Base-by-base conservation (phyloP, 2,888 invertebrate species). In the Leptogaster cylindrica region DNA sequence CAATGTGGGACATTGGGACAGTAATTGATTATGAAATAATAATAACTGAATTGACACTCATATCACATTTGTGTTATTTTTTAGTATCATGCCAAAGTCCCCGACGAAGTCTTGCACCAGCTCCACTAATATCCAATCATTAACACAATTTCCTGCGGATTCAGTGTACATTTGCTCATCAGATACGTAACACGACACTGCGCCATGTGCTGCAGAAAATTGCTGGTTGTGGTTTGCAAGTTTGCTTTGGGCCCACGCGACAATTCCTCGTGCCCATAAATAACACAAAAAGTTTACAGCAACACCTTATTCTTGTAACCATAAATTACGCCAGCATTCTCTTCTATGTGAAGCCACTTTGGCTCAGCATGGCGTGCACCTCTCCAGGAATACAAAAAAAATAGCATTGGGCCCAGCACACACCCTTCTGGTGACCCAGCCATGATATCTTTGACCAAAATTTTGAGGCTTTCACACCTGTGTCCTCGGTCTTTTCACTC, bases 401-500 rank as follows among this genome's bases (percentile, higher is more conserved):
- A n/a, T 27, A 7, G 12, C 28, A 8, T 51, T 10, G 12, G 18
- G 28, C 12, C 25, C 31, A 23, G 20, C 23, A 39, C 55, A 39
- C 39, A 25, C 39, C 39, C 39, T 55, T 23, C 33, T 55, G 0
- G 23, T 36, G 25, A 55, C 55, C 55, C 18, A 23, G 10, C 55
- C 18, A 14, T 36, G 23, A 12, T 18, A n/a, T 23, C 33, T 55
- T 20, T 55, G 14, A 10, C 36, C 23, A 20, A 55, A 20, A 41
- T 7, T 55, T 36, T 31, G 14, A 55, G 14, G 23, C 39, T 55
- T 55, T 55, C 55, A 55, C 55, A 55, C 55, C 55, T 55, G 55
- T 31, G 31, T 55, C 36, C 41, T 20, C 36, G 25, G 20, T 23
- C 23, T 8, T 55, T 55, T 20, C 18, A 10, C 7, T 28, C 7